Base-by-base conservation (phyloP, 2,888 invertebrate species). In the Cosmia trapezina region DNA sequence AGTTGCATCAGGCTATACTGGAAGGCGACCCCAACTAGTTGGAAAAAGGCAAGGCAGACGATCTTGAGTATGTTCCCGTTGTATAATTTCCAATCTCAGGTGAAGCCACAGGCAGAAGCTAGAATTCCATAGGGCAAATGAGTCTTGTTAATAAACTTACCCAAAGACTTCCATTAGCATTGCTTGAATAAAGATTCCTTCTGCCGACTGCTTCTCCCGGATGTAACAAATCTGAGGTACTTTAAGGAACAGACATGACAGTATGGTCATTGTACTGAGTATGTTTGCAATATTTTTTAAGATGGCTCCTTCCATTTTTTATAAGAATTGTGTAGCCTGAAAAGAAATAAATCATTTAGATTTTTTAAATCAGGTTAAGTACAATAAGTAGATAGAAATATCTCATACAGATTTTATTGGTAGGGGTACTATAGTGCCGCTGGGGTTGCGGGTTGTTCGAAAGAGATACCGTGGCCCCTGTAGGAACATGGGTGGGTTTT, bases 221-320 rank as follows among this genome's bases (percentile, higher is more conserved):
- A 98, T 95, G 72, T 97, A 97, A 80, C 97, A 91, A 78, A 98
- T 98, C 95, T 98, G 98, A 0, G 98, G 98, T 65, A 98, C 96
- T 96, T 98, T 98, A 83, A 98, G 94, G 83, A 98, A 96, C 67
- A 98, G 95, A 90, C 98, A 98, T 89, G 98, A 97, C 59, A 97
- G 91, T 80, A 98, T 98, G 1, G 98, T 98, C n/a, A 98, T 93
- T 19, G 97, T 90, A 90, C 98, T 98, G 68, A 98, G 91, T 4
- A 82, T 60, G 71, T 93, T 88, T 3, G 94, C 91, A 28, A 94
- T 22, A 11, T 84, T 62, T 28, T 91, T 83, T 33, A 89, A 63
- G 0, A 89, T 0, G 7, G 85, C 77, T 3, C 78, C 70, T 49
- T 86, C 89, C 93, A 93, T 94, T 22, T 76, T 88, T 80, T 65